Evolutionary conservation across 2,888 invertebrate species (phyloP).

Genomic region (Micropterix aruncella): DNA sequence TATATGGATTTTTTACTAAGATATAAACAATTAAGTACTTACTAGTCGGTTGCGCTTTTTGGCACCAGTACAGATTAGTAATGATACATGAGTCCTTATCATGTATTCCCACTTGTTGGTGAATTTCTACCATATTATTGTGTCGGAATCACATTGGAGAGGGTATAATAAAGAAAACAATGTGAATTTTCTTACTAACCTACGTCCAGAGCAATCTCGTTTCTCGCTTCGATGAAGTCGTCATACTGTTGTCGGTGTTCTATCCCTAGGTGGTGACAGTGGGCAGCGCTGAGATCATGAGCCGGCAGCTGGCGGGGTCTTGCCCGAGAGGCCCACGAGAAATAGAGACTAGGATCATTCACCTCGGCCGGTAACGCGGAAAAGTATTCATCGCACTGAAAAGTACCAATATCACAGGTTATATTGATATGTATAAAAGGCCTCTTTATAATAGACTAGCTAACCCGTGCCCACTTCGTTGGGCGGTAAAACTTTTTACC

Average conservation of each 20-base stretch:
- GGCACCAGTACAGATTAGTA: too few species aligned
- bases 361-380: conserved; percentile 67
- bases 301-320: conserved; percentile 83
- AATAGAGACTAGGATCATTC: conserved; percentile 29
- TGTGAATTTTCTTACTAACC: conserved; percentile 35
- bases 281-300: conserved; percentile 82
- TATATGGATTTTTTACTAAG: too few species aligned
- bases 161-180: conserved; percentile 11
- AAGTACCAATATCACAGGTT: too few species aligned
- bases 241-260: conserved; percentile 71
- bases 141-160: conserved; percentile 18
- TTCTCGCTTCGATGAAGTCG: conserved; percentile 87
- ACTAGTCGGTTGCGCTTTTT: too few species aligned
- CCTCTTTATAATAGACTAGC: too few species aligned
- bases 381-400: conserved; percentile 87
- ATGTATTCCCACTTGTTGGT: not conserved
- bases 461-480: too few species aligned
- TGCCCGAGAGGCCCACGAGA: conserved; percentile 32
- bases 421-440: too few species aligned
- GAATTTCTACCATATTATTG: not conserved
- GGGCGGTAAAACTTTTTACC: too few species aligned
- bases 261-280: conserved; percentile 75
- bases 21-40: too few species aligned
- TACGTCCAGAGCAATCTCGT: conserved; percentile 92
- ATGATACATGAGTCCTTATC: not conserved